Evolutionary conservation across 2,113 vertebrate genomes (phyloP).

Genomic region (Naja naja): DNA sequence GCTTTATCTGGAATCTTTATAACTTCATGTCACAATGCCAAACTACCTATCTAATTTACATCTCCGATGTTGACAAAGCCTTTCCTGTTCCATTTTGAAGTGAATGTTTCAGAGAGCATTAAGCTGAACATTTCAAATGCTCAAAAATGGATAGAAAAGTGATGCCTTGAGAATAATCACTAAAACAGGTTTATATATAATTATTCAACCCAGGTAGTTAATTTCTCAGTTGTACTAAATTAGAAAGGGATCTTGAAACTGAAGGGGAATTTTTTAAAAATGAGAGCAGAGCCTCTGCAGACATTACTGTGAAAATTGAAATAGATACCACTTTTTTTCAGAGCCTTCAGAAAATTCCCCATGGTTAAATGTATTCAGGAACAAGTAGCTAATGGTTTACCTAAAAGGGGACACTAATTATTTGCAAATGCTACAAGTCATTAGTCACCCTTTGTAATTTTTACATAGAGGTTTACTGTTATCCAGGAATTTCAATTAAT

Average conservation of each 20-base stretch:
- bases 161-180: slow-evolving; percentile 65
- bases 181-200: slow-evolving; percentile 66
- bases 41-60: slow-evolving; percentile 39
- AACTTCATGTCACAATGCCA: slow-evolving; percentile 45
- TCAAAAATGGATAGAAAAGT: slow-evolving; percentile 72
- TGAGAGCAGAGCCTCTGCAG: not conserved
- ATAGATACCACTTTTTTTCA: slow-evolving; percentile 15
- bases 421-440: slow-evolving; percentile 18
- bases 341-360: slow-evolving; percentile 20
- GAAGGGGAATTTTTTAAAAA: not conserved
- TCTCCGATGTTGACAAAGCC: slow-evolving; percentile 27
- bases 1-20: slow-evolving; percentile 20
- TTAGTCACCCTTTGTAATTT: slow-evolving; percentile 7
- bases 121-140: slow-evolving; percentile 68
- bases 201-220: slow-evolving; percentile 71
- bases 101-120: slow-evolving; percentile 53
- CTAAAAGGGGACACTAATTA: slow-evolving; percentile 32
- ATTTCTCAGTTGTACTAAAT: slow-evolving; percentile 58
- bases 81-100: slow-evolving; percentile 60
- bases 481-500: not conserved
- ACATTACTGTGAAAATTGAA: slow-evolving; percentile 1
- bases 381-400: slow-evolving; percentile 29
- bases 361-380: slow-evolving; percentile 20
- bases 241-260: slow-evolving; percentile 51
- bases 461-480: not conserved